Conservation (phyloP, 2,113 vertebrate genomes). For the Ammodytes dubius region DNA sequence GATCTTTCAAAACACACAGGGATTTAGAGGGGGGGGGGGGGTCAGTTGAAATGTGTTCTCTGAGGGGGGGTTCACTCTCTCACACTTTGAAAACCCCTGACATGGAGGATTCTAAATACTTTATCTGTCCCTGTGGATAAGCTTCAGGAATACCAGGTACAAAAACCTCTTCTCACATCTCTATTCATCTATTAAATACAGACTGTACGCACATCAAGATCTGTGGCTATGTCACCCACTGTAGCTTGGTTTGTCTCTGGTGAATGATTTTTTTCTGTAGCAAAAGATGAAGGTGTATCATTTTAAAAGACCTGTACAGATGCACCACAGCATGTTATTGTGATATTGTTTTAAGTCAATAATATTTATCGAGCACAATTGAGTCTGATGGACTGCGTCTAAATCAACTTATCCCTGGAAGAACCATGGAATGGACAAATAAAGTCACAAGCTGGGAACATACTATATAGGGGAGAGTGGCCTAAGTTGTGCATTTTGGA, state of each 20-base stretch:
- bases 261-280: not conserved
- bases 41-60: too few species aligned
- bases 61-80: too few species aligned
- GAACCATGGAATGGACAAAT: not conserved
- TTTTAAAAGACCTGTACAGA: not conserved
- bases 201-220: not conserved
- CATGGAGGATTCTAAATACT: not conserved
- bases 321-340: not conserved
- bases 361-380: not conserved
- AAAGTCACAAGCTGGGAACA: too few species aligned
- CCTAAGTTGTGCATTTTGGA: too few species aligned
- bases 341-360: not conserved
- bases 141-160: not conserved
- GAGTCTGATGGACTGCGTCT: not conserved
- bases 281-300: not conserved
- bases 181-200: not conserved
- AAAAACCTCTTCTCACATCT: too few species aligned
- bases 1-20: too few species aligned
- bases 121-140: not conserved
- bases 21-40: too few species aligned
- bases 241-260: too few species aligned
- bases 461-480: too few species aligned
- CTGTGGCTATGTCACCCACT: not conserved
- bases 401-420: not conserved
- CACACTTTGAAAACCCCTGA: too few species aligned